Conservation (phyloP, 2,113 vertebrate genomes). For the Embiotoca jacksoni region DNA sequence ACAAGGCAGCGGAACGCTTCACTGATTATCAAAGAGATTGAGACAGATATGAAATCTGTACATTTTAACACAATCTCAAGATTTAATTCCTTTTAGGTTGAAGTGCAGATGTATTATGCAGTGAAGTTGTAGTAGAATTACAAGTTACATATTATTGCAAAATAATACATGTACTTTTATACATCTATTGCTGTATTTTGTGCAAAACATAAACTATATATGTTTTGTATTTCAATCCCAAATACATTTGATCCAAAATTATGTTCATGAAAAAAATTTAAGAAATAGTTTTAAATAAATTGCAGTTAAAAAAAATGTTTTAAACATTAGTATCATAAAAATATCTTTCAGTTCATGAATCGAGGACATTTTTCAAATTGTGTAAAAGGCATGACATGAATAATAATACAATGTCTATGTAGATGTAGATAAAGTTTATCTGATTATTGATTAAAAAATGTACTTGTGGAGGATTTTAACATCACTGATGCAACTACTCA, state of each 20-base stretch:
- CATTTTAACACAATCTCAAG: neutral
- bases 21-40: too few species aligned
- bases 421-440: too few species aligned
- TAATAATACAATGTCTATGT: neutral
- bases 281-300: neutral
- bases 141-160: neutral
- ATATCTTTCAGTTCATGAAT: too few species aligned
- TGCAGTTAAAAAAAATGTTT: neutral
- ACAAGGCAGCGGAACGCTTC: neutral
- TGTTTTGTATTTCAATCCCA: neutral
- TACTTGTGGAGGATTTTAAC: too few species aligned
- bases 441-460: neutral
- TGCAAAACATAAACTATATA: too few species aligned
- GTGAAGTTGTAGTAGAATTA: neutral
- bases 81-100: neutral
- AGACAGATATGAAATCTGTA: neutral
- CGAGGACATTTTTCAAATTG: too few species aligned
- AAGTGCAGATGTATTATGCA: neutral
- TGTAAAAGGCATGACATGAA: neutral
- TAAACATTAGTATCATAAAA: neutral
- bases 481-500: neutral
- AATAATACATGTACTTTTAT: too few species aligned
- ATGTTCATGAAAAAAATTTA: neutral
- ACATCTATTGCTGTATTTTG: too few species aligned
- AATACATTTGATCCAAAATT: neutral